Evolutionary conservation across 1,140 invertebrate genomes (phyloP).

Genomic region (Diorhabda sublineata): DNA sequence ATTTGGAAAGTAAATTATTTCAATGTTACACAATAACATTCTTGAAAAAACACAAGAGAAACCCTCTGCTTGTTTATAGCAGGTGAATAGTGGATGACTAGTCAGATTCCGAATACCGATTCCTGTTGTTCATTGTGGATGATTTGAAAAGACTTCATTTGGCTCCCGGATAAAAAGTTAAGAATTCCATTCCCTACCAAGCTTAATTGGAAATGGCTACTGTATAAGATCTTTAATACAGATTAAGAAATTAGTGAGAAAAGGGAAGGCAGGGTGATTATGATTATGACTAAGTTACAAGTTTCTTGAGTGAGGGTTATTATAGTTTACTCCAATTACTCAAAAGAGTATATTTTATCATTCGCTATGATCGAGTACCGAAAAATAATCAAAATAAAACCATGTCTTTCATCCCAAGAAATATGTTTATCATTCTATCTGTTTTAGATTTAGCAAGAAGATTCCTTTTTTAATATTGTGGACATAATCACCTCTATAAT

Average conservation of each 20-base stretch:
- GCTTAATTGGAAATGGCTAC: constrained; percentile 40
- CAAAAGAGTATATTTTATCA: too few relatives aligned
- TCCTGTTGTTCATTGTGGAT: constrained; percentile 34
- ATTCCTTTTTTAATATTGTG: too few relatives aligned
- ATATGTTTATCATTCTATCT: too few relatives aligned
- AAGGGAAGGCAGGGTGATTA: too few relatives aligned
- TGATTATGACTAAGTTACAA: too few relatives aligned
- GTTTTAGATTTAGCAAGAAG: too few relatives aligned
- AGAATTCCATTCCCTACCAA: constrained; percentile 36
- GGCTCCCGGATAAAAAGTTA: constrained; percentile 37
- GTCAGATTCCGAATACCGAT: constrained; percentile 28
- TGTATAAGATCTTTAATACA: constrained; percentile 30
- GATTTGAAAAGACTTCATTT: constrained; percentile 40
- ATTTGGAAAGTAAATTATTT: constrained; percentile 43
- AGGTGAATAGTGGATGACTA: constrained; percentile 40
- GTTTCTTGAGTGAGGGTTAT: too few relatives aligned
- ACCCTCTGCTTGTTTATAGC: constrained; percentile 34
- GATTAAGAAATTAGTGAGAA: constrained; percentile 9
- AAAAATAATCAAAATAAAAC: too few relatives aligned
- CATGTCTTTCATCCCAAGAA: too few relatives aligned
- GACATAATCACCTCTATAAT: too few relatives aligned
- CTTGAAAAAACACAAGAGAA: constrained; percentile 27
- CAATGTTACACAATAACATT: constrained; percentile 37
- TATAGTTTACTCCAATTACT: too few relatives aligned
- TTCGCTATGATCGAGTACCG: too few relatives aligned